Conservation (phyloP, 2,797 vertebrate genomes). For the Microctenopoma lineatum region DNA sequence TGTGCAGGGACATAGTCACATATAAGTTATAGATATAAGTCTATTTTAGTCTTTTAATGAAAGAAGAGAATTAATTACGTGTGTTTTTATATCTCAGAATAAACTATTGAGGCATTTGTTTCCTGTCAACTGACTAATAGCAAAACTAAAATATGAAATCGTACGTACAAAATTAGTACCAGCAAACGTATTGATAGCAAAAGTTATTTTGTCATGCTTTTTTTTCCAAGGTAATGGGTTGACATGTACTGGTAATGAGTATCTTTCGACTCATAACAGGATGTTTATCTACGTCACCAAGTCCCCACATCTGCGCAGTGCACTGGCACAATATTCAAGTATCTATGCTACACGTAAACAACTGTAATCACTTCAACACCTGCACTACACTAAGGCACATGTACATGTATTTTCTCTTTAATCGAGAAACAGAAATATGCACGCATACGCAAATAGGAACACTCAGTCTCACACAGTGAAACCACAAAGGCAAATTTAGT, state of each 20-base stretch:
- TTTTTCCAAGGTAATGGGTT: slow-evolving; percentile 22
- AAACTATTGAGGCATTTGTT: slow-evolving; percentile 4
- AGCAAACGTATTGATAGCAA: slow-evolving; percentile 8
- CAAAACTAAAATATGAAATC: slow-evolving; percentile 24
- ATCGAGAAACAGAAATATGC: slow-evolving; percentile 54
- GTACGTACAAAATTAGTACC: not conserved
- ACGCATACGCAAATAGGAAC: slow-evolving; percentile 62
- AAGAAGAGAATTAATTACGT: not conserved
- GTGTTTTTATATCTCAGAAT: not conserved
- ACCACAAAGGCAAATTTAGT: slow-evolving; percentile 64
- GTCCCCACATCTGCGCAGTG: slow-evolving; percentile 16
- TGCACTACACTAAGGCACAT: slow-evolving; percentile 7
- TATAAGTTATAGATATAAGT: not conserved
- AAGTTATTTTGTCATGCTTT: slow-evolving; percentile 7
- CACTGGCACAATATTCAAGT: slow-evolving; percentile 16
- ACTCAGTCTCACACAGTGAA: slow-evolving; percentile 24
- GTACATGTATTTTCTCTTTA: slow-evolving; percentile 46
- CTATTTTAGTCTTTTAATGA: not conserved
- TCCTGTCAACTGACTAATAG: slow-evolving; percentile 23
- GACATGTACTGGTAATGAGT: slow-evolving; percentile 21
- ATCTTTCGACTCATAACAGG: slow-evolving; percentile 63
- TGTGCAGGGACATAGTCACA: not conserved
- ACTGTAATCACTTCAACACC: slow-evolving; percentile 11
- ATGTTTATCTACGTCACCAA: slow-evolving; percentile 52
- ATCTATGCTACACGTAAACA: slow-evolving; percentile 62